These are phyloP conservation scores for Sphecodes monilicornis DNA, from an alignment of 2,888 invertebrate genomes.

Conservation along the genomic window DNA sequence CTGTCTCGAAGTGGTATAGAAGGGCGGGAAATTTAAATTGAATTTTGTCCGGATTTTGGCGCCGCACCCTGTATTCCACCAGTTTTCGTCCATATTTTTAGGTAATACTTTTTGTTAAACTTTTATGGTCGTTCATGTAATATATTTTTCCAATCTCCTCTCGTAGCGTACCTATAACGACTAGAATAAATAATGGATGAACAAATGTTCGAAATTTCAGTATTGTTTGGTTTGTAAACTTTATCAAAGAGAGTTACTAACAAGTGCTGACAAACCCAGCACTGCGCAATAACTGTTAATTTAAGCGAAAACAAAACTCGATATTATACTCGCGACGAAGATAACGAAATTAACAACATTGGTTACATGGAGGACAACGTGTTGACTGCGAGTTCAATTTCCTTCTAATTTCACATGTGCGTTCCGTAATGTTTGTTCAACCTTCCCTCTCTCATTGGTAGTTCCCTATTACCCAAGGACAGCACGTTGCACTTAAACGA, in stretches of 20 bases:
- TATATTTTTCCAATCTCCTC: background rate
- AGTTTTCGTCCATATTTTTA: background rate
- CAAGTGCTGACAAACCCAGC: background rate
- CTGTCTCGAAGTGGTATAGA: background rate
- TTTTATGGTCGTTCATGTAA: background rate
- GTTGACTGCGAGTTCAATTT: constrained; percentile 32
- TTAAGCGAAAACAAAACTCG: background rate
- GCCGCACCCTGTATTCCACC: too few relatives aligned
- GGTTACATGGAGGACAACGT: background rate
- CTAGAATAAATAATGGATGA: background rate
- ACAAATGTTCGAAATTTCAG: background rate
- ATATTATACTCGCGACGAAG: background rate
- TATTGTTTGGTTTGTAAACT: background rate
- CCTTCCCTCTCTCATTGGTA: background rate
- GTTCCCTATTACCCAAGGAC: constrained; percentile 39
- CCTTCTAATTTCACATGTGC: constrained; percentile 16
- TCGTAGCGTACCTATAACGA: background rate
- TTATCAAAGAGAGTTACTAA: background rate
- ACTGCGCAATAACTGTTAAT: background rate
- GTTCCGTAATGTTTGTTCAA: constrained; percentile 41
- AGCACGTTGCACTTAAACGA: constrained; percentile 27
- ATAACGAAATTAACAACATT: constrained; percentile 21
- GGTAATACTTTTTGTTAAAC: background rate
- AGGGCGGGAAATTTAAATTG: too few relatives aligned
- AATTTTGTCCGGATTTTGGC: too few relatives aligned